A percentile compares a stretch with the other conserved stretches of the same genome.
Evolutionary conservation across 2,888 invertebrate species (phyloP).

Genomic region (Pristionchus arcanus): DNA sequence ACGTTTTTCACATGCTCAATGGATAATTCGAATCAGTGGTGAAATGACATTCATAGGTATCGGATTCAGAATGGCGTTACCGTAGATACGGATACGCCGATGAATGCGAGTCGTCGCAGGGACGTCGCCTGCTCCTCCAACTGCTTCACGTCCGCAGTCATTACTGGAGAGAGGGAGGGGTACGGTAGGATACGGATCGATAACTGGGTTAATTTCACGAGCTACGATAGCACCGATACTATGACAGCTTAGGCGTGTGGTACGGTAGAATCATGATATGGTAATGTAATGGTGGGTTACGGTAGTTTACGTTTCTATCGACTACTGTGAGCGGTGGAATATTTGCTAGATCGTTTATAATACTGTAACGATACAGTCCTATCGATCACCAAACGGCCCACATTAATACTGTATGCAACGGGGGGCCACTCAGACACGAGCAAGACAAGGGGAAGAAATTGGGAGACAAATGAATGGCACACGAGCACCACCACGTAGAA

Average conservation of each 20-base stretch:
- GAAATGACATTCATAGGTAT: background rate
- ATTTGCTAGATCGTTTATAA: too few species aligned
- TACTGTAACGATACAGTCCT: background rate
- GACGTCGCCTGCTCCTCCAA: slow-evolving; percentile 71
- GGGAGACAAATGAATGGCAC: slow-evolving; percentile 10
- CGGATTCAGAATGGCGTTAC: background rate
- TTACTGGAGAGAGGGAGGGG: slow-evolving; percentile 54
- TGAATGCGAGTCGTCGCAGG: slow-evolving; percentile 72
- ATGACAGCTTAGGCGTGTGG: too few species aligned
- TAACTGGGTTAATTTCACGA: background rate
- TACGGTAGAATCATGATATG: background rate
- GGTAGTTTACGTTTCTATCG: too few species aligned
- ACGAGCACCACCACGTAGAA: background rate
- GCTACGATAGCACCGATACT: too few species aligned
- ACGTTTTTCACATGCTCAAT: too few species aligned
- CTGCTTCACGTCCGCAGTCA: slow-evolving; percentile 70
- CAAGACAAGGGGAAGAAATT: background rate
- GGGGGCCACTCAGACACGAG: background rate
- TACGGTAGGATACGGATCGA: background rate
- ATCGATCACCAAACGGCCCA: background rate
- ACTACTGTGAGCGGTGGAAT: too few species aligned
- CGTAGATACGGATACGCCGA: slow-evolving; percentile 72
- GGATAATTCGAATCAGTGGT: background rate
- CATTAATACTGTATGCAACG: too few species aligned
- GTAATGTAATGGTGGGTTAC: background rate